phyloP scores from a whole-genome alignment of 2,113 vertebrate genomes.

The Thermophis baileyi region DNA sequence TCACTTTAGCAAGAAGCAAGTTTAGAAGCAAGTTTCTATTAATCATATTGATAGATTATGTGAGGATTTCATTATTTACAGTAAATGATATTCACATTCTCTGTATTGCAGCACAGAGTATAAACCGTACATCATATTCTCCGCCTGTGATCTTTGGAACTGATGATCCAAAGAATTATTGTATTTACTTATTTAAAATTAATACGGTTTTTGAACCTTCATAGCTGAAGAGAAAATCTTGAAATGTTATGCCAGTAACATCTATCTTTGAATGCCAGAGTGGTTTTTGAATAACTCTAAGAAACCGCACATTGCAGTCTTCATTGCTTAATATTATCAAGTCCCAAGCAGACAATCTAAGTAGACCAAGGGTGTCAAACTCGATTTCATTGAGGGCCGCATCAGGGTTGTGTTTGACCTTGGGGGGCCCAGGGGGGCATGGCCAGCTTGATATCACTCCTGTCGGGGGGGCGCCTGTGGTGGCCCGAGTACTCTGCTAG shows the following conservation, averaged over 20 bases:
- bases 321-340: neutral
- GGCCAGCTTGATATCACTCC: too few species aligned
- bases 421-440: too few species aligned
- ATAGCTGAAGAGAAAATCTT: neutral
- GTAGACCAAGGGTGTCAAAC: too few species aligned
- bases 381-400: too few species aligned
- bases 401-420: too few species aligned
- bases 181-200: neutral
- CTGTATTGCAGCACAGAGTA: neutral
- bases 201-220: neutral
- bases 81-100: constrained; percentile 29
- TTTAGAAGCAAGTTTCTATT: neutral
- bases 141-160: neutral
- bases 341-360: neutral
- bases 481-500: too few species aligned
- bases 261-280: neutral
- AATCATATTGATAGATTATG: accelerated
- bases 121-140: neutral
- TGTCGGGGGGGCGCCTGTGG: too few species aligned
- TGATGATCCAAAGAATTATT: neutral
- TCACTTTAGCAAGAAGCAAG: neutral
- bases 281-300: neutral
- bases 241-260: neutral
- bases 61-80: constrained; percentile 23
- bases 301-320: neutral